Conservation (phyloP, 2,113 vertebrate species). For the Coptodon rendalli region DNA sequence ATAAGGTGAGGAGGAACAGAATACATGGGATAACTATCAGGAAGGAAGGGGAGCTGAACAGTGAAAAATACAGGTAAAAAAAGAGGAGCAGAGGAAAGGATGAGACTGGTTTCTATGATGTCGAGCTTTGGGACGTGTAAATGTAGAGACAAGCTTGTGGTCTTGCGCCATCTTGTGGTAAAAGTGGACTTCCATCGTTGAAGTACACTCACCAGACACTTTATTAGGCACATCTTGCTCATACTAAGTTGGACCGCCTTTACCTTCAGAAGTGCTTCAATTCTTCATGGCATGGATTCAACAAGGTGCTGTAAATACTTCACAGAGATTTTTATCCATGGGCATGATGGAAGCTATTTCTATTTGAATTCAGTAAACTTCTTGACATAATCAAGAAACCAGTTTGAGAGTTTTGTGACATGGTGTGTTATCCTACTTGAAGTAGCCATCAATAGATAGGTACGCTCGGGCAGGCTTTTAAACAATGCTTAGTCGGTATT, state of each 20-base stretch:
- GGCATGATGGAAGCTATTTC: background rate
- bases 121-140: background rate
- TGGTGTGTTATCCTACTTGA: background rate
- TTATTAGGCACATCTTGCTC: background rate
- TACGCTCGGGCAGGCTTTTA: background rate
- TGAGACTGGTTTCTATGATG: background rate
- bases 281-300: background rate
- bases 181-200: background rate
- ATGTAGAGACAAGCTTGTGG: background rate
- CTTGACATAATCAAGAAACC: background rate
- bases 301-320: background rate
- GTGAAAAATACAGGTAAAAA: background rate
- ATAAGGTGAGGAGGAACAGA: background rate
- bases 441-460: background rate
- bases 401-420: background rate
- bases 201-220: background rate
- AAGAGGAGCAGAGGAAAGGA: background rate
- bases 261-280: background rate
- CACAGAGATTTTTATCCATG: background rate
- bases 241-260: background rate
- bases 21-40: background rate
- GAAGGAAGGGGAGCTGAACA: background rate
- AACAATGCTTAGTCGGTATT: background rate
- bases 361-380: background rate
- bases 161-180: slow-evolving; percentile 22